phyloP scores from a whole-genome alignment of 2,888 invertebrate species.

The Ectemnius cavifrons region DNA sequence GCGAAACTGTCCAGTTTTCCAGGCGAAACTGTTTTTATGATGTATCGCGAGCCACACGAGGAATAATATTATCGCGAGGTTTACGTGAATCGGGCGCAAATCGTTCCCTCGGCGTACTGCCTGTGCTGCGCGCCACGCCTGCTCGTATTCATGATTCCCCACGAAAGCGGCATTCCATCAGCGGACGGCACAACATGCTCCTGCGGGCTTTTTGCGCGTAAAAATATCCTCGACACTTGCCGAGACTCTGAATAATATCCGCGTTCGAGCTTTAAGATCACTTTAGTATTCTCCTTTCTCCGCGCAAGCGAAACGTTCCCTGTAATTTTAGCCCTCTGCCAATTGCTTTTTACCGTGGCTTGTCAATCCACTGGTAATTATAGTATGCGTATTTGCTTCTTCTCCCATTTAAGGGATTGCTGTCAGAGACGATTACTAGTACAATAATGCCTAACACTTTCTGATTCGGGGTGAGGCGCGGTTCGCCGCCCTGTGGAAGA shows the following conservation, averaged over 20 bases:
- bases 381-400: no score
- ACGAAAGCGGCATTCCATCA: conserved; percentile 7
- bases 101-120: conserved; percentile 14
- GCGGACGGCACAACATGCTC: no score
- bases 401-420: no score
- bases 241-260: no score
- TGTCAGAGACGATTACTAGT: no score
- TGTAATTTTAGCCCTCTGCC: not conserved
- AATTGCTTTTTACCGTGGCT: not conserved
- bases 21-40: conserved; percentile 46
- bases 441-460: no score
- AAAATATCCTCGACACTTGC: no score
- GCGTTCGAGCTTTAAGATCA: no score
- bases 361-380: no score
- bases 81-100: conserved; percentile 26
- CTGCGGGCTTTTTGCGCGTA: no score
- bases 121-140: conserved; percentile 8
- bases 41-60: conserved; percentile 28
- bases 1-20: conserved; percentile 31
- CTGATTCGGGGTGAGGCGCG: not conserved
- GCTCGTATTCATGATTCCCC: conserved; percentile 12
- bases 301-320: not conserved
- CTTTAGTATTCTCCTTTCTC: no score
- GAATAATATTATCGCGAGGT: conserved; percentile 52
- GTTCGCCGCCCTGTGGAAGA: no score